A percentile compares a stretch with the other conserved stretches of the same genome.
These are phyloP conservation scores for Chunga burmeisteri DNA, from an alignment of 2,113 vertebrate genomes.

Conservation along the genomic window DNA sequence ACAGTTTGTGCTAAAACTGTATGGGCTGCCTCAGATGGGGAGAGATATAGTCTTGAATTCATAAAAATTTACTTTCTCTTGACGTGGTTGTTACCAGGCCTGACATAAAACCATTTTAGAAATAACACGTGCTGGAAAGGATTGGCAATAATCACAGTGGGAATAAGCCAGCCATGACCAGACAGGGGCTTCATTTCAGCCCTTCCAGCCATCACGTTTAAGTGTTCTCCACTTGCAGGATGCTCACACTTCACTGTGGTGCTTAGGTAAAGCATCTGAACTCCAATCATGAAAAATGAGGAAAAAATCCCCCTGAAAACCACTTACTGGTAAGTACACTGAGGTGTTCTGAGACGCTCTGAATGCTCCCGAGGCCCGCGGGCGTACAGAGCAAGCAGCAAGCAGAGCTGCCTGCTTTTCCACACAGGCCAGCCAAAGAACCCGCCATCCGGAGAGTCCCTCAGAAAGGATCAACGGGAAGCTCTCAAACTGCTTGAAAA, in stretches of 20 bases:
- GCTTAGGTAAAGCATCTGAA: neutral
- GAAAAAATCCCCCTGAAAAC: neutral
- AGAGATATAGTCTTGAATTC: neutral
- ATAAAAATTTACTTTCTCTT: neutral
- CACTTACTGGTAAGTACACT: accelerated
- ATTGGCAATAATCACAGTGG: accelerated
- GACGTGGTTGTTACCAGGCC: neutral
- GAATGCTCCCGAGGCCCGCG: neutral
- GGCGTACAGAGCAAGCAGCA: neutral
- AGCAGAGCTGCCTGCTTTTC: no score
- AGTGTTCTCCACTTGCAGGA: neutral
- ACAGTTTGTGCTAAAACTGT: neutral
- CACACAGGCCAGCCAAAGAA: neutral
- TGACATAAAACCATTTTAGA: neutral
- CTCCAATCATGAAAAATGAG: neutral
- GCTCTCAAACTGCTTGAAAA: neutral
- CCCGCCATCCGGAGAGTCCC: accelerated
- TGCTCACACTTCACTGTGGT: neutral
- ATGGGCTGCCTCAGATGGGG: neutral
- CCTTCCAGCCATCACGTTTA: neutral
- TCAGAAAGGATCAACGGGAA: accelerated
- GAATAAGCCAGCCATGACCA: neutral
- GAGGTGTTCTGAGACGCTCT: accelerated
- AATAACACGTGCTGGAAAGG: neutral
- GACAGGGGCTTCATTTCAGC: neutral